A percentile compares a stretch with the other conserved stretches of the same genome.
These are phyloP conservation scores for Mamestra brassicae DNA, from an alignment of 2,888 invertebrate genomes.

Conservation along the genomic window DNA sequence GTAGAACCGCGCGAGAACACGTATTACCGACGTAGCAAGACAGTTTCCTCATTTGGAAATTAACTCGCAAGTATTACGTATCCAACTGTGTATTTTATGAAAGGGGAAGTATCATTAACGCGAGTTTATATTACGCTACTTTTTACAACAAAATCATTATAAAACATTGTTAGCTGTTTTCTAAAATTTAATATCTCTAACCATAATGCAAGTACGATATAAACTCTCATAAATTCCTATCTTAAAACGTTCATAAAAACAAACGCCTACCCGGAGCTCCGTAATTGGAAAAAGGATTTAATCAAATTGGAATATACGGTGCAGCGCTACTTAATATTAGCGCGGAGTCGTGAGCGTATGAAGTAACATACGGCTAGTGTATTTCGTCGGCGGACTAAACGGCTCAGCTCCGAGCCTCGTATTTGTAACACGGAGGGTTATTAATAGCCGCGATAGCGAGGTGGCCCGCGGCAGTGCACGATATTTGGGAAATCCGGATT, in stretches of 20 bases:
- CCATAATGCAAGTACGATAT: conserved; percentile 30
- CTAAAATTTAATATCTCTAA: conserved; percentile 9
- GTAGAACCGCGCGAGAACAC: conserved; percentile 70
- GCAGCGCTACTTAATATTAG: conserved; percentile 72
- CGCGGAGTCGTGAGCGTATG: conserved; percentile 70
- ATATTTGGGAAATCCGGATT: conserved; percentile 89
- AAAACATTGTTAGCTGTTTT: conserved; percentile 10
- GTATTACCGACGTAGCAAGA: conserved; percentile 71
- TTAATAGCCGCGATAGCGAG: conserved; percentile 88
- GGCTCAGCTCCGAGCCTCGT: conserved; percentile 81
- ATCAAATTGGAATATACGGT: conserved; percentile 73
- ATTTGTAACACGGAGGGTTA: conserved; percentile 87
- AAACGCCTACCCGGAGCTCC: conserved; percentile 65
- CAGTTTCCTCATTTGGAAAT: conserved; percentile 73
- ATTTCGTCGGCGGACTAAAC: conserved; percentile 84
- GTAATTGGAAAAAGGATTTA: conserved; percentile 74
- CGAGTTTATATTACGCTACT: conserved; percentile 25
- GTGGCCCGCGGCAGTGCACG: conserved; percentile 86
- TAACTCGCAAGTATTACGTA: conserved; percentile 67
- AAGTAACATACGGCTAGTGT: conserved; percentile 83
- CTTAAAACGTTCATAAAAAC: conserved; percentile 68
- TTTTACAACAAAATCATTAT: conserved; percentile 20
- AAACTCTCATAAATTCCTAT: conserved; percentile 40
- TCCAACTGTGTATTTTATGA: conserved; percentile 49
- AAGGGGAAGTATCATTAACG: conserved; percentile 35